phyloP scores from a whole-genome alignment of 92 coral and sea anemone genomes.

The Heteractis magnifica region DNA sequence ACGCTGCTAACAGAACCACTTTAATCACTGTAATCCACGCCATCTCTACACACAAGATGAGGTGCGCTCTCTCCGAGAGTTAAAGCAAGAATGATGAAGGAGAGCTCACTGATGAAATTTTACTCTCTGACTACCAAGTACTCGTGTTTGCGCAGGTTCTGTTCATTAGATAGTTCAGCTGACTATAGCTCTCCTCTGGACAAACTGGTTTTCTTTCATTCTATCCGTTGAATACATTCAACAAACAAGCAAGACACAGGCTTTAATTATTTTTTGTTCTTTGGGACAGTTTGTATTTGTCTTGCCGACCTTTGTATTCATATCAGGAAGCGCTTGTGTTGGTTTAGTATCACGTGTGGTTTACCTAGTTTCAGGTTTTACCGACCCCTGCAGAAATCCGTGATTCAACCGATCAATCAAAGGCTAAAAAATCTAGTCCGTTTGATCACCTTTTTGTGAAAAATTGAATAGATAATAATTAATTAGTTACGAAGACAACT shows the following conservation, averaged over 20 bases:
- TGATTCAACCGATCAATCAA: too few relatives aligned
- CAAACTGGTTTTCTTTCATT: background rate
- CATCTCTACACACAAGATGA: background rate
- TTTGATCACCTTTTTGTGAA: too few relatives aligned
- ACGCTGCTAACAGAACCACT: background rate
- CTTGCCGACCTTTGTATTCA: background rate
- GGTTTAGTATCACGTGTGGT: background rate
- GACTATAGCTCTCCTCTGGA: background rate
- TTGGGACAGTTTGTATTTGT: background rate
- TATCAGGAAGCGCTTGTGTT: too few relatives aligned
- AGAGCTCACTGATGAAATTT: background rate
- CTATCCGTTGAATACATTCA: background rate
- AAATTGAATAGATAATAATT: too few relatives aligned
- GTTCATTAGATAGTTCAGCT: background rate
- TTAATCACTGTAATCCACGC: background rate
- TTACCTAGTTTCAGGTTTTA: too few relatives aligned
- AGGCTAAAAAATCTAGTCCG: too few relatives aligned
- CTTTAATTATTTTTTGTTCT: background rate
- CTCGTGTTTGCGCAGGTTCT: background rate
- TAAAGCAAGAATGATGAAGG: background rate
- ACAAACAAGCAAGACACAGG: background rate
- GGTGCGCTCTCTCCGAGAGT: background rate
- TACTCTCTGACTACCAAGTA: background rate
- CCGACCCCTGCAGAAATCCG: too few relatives aligned
- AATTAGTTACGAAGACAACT: too few relatives aligned